phyloP scores from a whole-genome alignment of 2,797 vertebrate genomes.

The Emydoidea blandingii region DNA sequence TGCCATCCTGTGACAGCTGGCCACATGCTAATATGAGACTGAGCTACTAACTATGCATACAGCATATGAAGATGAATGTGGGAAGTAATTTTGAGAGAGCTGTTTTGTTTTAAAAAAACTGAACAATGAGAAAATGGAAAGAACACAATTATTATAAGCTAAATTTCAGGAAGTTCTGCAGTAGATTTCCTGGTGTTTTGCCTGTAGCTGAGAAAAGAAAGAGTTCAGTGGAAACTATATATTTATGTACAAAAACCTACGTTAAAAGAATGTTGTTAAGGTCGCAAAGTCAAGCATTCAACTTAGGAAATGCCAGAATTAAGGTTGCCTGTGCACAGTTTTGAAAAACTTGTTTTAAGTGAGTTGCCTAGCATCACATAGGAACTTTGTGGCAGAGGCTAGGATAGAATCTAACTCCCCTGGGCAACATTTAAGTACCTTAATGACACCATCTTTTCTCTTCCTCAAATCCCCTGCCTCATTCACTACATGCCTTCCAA shows the following conservation, averaged over 20 bases:
- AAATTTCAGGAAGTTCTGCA: slow-evolving; percentile 3
- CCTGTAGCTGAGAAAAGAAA: slow-evolving; percentile 9
- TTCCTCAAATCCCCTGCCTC: neutral
- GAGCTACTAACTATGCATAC: slow-evolving; percentile 41
- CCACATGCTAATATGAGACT: slow-evolving; percentile 13
- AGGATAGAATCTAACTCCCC: neutral
- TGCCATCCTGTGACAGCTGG: slow-evolving; percentile 47
- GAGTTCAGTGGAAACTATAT: neutral
- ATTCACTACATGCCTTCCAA: neutral
- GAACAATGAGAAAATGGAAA: neutral
- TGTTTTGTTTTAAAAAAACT: slow-evolving; percentile 23
- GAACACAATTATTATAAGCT: neutral
- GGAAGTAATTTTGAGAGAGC: slow-evolving; percentile 29
- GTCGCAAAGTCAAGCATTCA: neutral
- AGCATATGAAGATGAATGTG: slow-evolving; percentile 12
- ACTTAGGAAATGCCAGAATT: neutral
- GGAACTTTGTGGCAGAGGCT: neutral
- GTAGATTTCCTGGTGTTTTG: slow-evolving; percentile 21
- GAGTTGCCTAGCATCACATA: neutral
- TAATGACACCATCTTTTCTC: neutral
- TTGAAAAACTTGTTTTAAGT: neutral
- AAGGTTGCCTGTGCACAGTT: neutral
- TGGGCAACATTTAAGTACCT: neutral
- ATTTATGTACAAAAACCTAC: neutral
- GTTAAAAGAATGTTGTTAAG: slow-evolving; percentile 38